These are phyloP conservation scores for Galago senegalensis DNA, from an alignment of 2,797 vertebrate genomes.

Conservation along the genomic window DNA sequence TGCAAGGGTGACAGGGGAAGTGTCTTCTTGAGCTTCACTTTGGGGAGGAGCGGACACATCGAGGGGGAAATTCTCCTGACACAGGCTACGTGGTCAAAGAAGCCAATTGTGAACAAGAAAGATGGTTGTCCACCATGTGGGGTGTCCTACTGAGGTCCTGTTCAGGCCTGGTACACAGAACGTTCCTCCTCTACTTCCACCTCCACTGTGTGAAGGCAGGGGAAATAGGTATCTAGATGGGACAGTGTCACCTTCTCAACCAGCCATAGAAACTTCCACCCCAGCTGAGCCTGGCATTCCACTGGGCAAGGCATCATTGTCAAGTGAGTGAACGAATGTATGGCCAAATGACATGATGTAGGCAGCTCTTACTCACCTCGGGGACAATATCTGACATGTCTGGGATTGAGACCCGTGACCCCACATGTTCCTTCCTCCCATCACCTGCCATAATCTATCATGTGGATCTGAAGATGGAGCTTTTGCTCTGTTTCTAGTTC, in stretches of 20 bases:
- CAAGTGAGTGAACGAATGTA: neutral
- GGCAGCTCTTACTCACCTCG: neutral
- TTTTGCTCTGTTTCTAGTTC: neutral
- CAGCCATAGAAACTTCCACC: neutral
- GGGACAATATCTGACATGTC: neutral
- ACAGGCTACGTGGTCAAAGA: neutral
- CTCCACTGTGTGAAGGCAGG: neutral
- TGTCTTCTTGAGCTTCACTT: neutral
- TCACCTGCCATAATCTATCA: neutral
- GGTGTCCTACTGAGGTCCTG: neutral
- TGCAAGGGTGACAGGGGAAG: neutral
- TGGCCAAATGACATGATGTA: neutral
- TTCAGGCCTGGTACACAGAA: neutral
- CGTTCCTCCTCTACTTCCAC: neutral
- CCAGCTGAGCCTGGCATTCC: neutral
- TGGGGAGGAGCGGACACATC: neutral
- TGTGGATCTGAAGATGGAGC: neutral
- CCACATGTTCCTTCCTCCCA: neutral
- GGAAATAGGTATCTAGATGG: neutral
- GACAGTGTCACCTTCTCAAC: neutral
- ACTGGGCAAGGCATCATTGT: neutral
- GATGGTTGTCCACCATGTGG: neutral
- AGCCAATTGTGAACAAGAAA: neutral
- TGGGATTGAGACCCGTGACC: neutral
- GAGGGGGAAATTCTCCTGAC: neutral